Evolutionary conservation across 2,113 vertebrate genomes (phyloP).

Genomic region (Oenanthe melanoleuca): DNA sequence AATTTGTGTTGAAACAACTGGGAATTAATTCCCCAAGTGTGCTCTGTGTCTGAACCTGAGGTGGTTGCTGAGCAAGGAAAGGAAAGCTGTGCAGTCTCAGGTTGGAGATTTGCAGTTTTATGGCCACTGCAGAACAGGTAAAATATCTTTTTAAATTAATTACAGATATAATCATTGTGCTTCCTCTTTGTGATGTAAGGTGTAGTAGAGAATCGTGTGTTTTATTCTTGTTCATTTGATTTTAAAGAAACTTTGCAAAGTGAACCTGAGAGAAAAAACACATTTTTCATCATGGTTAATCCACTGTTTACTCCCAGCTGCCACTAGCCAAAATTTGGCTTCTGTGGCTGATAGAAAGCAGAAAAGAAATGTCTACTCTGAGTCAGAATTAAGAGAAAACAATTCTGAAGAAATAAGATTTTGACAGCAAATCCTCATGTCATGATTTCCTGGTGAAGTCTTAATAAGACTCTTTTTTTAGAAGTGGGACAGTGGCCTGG

Average conservation of each 20-base stretch:
- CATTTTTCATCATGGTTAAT: not conserved
- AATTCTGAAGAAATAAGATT: not conserved
- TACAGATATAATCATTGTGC: not conserved
- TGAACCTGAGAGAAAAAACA: not conserved
- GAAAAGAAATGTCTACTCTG: not conserved
- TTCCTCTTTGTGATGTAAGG: not conserved
- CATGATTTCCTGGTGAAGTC: not conserved
- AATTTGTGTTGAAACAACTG: not conserved
- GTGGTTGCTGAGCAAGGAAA: not conserved
- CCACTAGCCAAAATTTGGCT: not conserved
- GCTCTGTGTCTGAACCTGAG: not conserved
- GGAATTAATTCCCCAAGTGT: not conserved
- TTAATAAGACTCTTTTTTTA: not conserved
- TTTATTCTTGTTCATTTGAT: not conserved
- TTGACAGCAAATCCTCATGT: not conserved
- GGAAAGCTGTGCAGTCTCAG: not conserved
- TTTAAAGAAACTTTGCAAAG: not conserved
- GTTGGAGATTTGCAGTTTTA: not conserved
- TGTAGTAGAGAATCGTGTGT: fast-evolving
- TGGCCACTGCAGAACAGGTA: not conserved
- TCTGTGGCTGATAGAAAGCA: not conserved
- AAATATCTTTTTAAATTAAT: not conserved
- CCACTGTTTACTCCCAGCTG: not conserved
- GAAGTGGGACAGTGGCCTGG: not conserved
- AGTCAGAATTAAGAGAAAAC: not conserved